Conservation (phyloP, 2,888 invertebrate species). For the Rhamnusium bicolor region DNA sequence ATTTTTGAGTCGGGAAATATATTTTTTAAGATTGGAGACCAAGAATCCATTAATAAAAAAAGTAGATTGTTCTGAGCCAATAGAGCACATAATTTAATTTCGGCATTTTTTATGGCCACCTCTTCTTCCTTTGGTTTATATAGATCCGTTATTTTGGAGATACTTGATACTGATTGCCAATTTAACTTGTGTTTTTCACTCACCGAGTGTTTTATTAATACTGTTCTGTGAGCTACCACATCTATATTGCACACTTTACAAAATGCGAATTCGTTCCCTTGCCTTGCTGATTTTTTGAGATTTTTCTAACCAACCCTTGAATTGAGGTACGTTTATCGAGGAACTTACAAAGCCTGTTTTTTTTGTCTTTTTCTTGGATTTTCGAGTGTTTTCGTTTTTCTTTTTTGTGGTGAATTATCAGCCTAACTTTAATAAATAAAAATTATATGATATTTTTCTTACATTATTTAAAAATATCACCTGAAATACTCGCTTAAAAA, state of each 20-base stretch:
- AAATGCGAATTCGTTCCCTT: slow-evolving; percentile 8
- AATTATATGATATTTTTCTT: too few relatives aligned
- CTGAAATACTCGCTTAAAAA: too few relatives aligned
- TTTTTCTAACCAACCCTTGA: not conserved
- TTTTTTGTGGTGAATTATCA: too few relatives aligned
- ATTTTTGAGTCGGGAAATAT: slow-evolving; percentile 39
- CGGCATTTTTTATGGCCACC: slow-evolving; percentile 22
- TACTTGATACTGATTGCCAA: slow-evolving; percentile 24
- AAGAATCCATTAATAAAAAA: slow-evolving; percentile 8
- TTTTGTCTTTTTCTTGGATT: too few relatives aligned
- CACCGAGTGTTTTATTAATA: slow-evolving; percentile 13
- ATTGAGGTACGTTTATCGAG: not conserved
- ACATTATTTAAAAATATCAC: too few relatives aligned
- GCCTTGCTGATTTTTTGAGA: not conserved
- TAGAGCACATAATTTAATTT: slow-evolving; percentile 35
- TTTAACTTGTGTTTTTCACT: slow-evolving; percentile 26
- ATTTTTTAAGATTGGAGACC: slow-evolving; percentile 15
- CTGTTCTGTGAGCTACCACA: slow-evolving; percentile 20
- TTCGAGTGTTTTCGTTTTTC: too few relatives aligned
- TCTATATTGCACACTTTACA: slow-evolving; percentile 26
- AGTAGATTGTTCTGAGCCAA: slow-evolving; percentile 36
- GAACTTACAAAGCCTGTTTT: not conserved
- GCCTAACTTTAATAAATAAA: too few relatives aligned
- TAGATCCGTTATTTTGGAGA: slow-evolving; percentile 6
- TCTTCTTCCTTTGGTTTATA: not conserved